phyloP scores from a whole-genome alignment of 2,113 vertebrate species.

The Cathartes aura region DNA sequence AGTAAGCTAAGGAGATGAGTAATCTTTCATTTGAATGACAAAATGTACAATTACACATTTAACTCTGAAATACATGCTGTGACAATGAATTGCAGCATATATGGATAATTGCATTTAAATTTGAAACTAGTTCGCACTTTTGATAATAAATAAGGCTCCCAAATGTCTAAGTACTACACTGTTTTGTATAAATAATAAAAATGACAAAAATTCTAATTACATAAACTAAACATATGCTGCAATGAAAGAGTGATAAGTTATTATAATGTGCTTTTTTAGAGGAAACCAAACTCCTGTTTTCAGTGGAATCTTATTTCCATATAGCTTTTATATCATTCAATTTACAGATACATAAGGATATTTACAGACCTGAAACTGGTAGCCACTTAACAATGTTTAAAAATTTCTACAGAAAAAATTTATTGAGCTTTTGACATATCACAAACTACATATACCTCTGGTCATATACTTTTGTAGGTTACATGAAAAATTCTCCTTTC shows the following conservation, averaged over 20 bases:
- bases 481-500: conserved; percentile 4
- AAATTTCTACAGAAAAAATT: not conserved
- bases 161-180: not conserved
- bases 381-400: not conserved
- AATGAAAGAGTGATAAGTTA: not conserved
- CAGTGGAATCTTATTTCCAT: not conserved
- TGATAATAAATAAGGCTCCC: conserved; percentile 35
- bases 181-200: conserved; percentile 51
- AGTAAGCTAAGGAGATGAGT: not conserved
- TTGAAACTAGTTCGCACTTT: conserved; percentile 43
- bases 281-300: not conserved
- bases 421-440: not conserved
- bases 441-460: not conserved
- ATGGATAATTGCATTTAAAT: conserved; percentile 60
- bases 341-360: not conserved
- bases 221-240: not conserved
- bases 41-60: conserved; percentile 51
- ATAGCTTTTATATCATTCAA: not conserved
- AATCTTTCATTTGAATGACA: conserved; percentile 25
- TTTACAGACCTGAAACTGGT: not conserved
- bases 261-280: not conserved
- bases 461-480: not conserved
- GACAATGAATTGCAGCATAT: conserved; percentile 37
- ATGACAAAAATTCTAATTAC: not conserved
- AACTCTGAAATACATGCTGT: conserved; percentile 45